Percentiles rank a stretch among this genome's conserved stretches.
These are phyloP conservation scores for Saccostrea glomerata DNA, from an alignment of 1,140 invertebrate species.

Conservation along the genomic window DNA sequence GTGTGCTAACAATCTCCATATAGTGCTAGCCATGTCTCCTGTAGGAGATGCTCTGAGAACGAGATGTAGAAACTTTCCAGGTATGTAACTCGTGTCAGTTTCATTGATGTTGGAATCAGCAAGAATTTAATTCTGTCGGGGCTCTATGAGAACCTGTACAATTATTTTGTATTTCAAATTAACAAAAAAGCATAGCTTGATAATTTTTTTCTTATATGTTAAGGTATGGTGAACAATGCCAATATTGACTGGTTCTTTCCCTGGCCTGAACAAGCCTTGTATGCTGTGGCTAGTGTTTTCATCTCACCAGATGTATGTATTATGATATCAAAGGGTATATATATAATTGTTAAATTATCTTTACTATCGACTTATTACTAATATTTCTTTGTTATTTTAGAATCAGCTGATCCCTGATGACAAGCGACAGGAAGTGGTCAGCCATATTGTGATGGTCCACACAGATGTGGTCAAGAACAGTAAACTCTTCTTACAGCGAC, in stretches of 20 bases:
- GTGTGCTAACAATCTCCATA: constrained; percentile 80
- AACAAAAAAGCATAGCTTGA: neutral
- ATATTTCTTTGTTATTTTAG: constrained; percentile 62
- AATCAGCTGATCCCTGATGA: constrained; percentile 83
- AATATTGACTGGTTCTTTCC: constrained; percentile 81
- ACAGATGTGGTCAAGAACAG: constrained; percentile 86
- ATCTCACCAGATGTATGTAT: constrained; percentile 81
- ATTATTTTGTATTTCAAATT: neutral
- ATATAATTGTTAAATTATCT: neutral
- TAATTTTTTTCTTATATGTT: constrained; percentile 25
- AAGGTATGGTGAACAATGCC: constrained; percentile 80
- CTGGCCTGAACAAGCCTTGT: constrained; percentile 81
- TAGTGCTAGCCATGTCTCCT: constrained; percentile 81
- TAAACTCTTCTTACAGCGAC: constrained; percentile 84
- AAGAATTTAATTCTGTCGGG: neutral
- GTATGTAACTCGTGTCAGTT: constrained; percentile 56
- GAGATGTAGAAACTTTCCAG: constrained; percentile 80
- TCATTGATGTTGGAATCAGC: neutral
- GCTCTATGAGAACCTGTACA: no score
- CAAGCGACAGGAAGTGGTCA: constrained; percentile 85
- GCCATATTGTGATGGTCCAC: constrained; percentile 92
- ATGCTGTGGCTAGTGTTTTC: constrained; percentile 90
- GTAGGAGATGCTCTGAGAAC: constrained; percentile 79
- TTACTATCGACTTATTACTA: neutral
- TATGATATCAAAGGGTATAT: neutral